Evolutionary conservation across 2,888 invertebrate species (phyloP), one percentile per base, ranked within the genome.

Genomic region (Drosophila hamatofila): DNA sequence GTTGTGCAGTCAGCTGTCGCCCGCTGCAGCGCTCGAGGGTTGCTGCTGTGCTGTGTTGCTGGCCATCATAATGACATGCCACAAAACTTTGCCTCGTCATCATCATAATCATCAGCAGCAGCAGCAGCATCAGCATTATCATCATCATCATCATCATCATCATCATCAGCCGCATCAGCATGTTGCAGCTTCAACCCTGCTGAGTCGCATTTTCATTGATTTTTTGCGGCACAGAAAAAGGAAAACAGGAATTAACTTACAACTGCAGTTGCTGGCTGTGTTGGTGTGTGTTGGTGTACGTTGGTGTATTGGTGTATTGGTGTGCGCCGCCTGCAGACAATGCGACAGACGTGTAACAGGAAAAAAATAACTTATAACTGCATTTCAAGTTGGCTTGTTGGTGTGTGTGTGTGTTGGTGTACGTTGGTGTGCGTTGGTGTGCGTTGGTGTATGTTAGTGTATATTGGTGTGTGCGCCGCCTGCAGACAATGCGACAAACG

Each of bases 11-110:
- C 80, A 77, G 80, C 77, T 79, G 76, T 56, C 72, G 78, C 58
- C 68, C 72, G 76, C 72, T 83, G 83, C 89, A 88, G 75, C 65
- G 71, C 63, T 37, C 27, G 84, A 84, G 84, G 84, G 89, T 84
- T 84, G 84, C 86, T 83, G 21, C 35, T 86, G 84, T 83, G 18
- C 33, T 33, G 14, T 25, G 48, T 49, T 88, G 77, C 69, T 77
- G 80, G 82, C 80, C 86, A 85, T 83, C 86, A 83, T 88, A 86
- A 83, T 88, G 83, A 83, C 86, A 86, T 78, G 86, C 88, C 72
- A 66, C 51, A 52, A 51, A 72, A 75, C 77, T 70, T 77, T 77
- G 79, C 77, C 54, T 48, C 30, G 33, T 49, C 49, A 49, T 49
- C 49, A 49, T 18, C 49, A 49, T 14, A 21, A 51, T 14, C 33